phyloP scores from a whole-genome alignment of 1,140 invertebrate genomes.

The Solenopsis fugax region DNA sequence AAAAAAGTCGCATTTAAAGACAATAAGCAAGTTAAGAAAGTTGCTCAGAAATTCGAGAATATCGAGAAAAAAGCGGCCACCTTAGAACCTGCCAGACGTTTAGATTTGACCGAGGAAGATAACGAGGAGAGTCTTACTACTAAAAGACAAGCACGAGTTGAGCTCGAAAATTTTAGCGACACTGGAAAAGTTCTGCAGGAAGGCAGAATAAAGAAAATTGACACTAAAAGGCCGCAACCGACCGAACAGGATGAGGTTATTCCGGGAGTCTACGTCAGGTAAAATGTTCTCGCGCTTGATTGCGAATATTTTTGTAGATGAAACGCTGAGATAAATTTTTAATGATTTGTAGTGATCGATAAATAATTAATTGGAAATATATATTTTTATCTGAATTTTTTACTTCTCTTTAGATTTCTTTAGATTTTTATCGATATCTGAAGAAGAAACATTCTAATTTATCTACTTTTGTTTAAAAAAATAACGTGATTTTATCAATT shows the following conservation, averaged over 20 bases:
- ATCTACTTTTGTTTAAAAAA: neutral
- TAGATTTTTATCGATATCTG: neutral
- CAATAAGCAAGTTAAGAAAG: slow-evolving; percentile 78
- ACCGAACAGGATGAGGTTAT: slow-evolving; percentile 78
- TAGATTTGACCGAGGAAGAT: slow-evolving; percentile 71
- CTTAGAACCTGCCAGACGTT: slow-evolving; percentile 65
- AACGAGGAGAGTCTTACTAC: slow-evolving; percentile 50
- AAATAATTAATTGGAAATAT: slow-evolving; percentile 7
- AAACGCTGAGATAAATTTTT: neutral
- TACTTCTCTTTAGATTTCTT: neutral
- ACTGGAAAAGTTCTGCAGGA: slow-evolving; percentile 80
- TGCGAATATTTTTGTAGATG: neutral
- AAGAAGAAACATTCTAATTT: neutral
- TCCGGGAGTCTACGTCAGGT: slow-evolving; percentile 83
- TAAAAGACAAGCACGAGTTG: slow-evolving; percentile 80
- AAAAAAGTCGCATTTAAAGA: slow-evolving; percentile 75
- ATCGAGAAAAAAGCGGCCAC: slow-evolving; percentile 76
- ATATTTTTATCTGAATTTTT: neutral
- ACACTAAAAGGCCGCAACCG: slow-evolving; percentile 66
- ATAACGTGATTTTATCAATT: neutral
- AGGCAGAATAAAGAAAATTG: slow-evolving; percentile 76
- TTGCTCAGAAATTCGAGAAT: slow-evolving; percentile 74
- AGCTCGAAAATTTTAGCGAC: slow-evolving; percentile 82
- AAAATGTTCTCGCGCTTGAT: neutral
- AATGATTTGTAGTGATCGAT: neutral